These are phyloP conservation scores for Dexiosoma caninum DNA, from an alignment of 2,888 invertebrate species.

Conservation along the genomic window DNA sequence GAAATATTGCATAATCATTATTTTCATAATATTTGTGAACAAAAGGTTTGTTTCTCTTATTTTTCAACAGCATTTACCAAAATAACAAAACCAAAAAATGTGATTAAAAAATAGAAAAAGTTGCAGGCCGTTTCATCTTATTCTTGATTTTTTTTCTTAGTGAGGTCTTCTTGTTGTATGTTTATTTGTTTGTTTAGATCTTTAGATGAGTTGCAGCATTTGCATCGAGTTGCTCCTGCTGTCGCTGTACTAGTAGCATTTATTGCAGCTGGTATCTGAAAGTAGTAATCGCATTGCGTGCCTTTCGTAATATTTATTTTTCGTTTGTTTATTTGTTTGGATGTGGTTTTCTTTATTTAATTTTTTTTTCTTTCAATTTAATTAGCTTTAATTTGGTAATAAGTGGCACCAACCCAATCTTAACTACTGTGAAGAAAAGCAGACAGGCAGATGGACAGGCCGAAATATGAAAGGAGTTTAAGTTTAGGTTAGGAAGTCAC, in stretches of 20 bases:
- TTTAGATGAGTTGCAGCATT: slow-evolving; percentile 30
- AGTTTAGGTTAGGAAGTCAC: background rate
- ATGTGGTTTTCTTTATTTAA: background rate
- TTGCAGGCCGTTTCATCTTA: slow-evolving; percentile 32
- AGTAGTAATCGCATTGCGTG: slow-evolving; percentile 60
- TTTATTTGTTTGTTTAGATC: slow-evolving; percentile 49
- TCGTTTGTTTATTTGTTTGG: slow-evolving; percentile 16
- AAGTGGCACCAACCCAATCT: slow-evolving; percentile 29
- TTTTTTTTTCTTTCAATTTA: background rate
- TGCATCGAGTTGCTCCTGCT: slow-evolving; percentile 9
- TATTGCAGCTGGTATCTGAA: slow-evolving; percentile 41
- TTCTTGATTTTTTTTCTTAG: slow-evolving; percentile 21
- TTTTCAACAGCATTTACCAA: slow-evolving; percentile 2
- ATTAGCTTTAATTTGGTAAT: slow-evolving; percentile 50
- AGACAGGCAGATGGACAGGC: background rate
- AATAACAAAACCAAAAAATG: background rate
- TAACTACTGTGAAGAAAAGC: background rate
- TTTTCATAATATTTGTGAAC: slow-evolving; percentile 48
- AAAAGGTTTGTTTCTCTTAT: slow-evolving; percentile 34
- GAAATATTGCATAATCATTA: slow-evolving; percentile 57
- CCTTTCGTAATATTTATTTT: slow-evolving; percentile 50
- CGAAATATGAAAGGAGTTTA: background rate
- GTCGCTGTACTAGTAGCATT: slow-evolving; percentile 40
- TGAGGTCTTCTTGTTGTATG: slow-evolving; percentile 34
- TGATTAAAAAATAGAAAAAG: background rate